A percentile compares a stretch with the other conserved stretches of the same genome.
Evolutionary conservation across 1,140 invertebrate species (phyloP).

Genomic region (Diploscapter pachys): DNA sequence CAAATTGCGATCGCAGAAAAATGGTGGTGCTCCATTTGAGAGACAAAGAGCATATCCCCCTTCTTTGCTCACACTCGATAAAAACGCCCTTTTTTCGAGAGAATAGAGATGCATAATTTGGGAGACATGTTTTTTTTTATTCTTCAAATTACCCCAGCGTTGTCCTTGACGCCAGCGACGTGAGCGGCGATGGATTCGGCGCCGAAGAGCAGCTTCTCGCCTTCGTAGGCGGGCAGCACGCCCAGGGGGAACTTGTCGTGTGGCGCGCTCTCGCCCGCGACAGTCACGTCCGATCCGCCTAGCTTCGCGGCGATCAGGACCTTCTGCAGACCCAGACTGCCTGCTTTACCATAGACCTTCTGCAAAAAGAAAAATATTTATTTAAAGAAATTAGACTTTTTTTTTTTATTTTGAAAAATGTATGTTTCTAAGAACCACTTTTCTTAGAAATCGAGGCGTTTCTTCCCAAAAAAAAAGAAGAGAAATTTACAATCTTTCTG

Average conservation of each 20-base stretch:
- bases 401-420: too few relatives aligned
- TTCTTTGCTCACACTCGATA: neutral
- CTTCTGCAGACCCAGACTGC: slow-evolving; percentile 57
- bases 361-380: slow-evolving; percentile 33
- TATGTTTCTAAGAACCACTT: too few relatives aligned
- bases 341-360: slow-evolving; percentile 53
- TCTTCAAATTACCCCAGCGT: neutral
- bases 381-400: too few relatives aligned
- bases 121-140: neutral
- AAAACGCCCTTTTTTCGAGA: neutral
- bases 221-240: slow-evolving; percentile 54
- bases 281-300: slow-evolving; percentile 41
- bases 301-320: slow-evolving; percentile 57
- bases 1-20: too few relatives aligned
- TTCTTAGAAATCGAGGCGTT: too few relatives aligned
- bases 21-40: slow-evolving; percentile 6
- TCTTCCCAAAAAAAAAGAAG: too few relatives aligned
- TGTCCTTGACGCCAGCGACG: slow-evolving; percentile 30
- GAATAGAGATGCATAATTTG: neutral
- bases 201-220: slow-evolving; percentile 50
- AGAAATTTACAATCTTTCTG: too few relatives aligned
- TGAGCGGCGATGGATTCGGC: slow-evolving; percentile 54
- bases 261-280: slow-evolving; percentile 41
- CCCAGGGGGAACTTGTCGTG: slow-evolving; percentile 53
- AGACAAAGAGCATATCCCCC: neutral